Evolutionary conservation across 2,888 invertebrate species (phyloP).

Genomic region (Oconnorella tubifera): DNA sequence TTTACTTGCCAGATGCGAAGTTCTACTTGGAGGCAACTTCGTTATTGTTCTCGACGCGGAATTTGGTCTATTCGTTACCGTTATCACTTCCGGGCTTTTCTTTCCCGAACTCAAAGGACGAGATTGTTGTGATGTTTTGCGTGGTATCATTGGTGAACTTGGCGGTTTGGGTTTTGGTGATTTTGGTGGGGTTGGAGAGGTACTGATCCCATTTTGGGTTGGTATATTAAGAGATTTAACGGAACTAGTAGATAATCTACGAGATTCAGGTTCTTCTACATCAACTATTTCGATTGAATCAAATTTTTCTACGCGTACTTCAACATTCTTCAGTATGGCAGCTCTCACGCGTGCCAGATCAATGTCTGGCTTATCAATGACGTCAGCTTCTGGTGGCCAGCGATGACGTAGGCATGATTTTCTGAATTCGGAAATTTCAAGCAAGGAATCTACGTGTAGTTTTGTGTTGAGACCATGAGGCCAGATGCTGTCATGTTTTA

Average conservation of each 20-base stretch:
- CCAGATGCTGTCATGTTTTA: slow-evolving; percentile 39
- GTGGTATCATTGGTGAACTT: neutral
- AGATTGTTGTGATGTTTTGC: neutral
- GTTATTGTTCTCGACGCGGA: neutral
- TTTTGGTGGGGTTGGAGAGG: neutral
- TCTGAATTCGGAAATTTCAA: slow-evolving; percentile 38
- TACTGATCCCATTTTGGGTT: too few relatives aligned
- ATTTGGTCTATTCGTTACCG: slow-evolving; percentile 1
- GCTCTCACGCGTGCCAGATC: slow-evolving; percentile 15
- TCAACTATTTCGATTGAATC: too few relatives aligned
- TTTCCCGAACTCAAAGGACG: neutral
- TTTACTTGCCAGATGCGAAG: neutral
- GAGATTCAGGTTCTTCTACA: neutral
- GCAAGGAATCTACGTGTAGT: slow-evolving; percentile 32
- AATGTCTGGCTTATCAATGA: slow-evolving; percentile 14
- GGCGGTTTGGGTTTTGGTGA: neutral
- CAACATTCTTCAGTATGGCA: neutral
- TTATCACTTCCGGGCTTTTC: neutral
- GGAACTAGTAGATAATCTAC: neutral
- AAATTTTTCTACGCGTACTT: too few relatives aligned
- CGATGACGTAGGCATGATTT: slow-evolving; percentile 35
- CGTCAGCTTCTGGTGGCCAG: slow-evolving; percentile 17
- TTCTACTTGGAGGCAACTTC: neutral
- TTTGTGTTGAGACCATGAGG: slow-evolving; percentile 38
- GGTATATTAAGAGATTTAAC: neutral